These are phyloP conservation scores for Enhydra lutris DNA, from an alignment of 2,113 vertebrate species.

Conservation along the genomic window DNA sequence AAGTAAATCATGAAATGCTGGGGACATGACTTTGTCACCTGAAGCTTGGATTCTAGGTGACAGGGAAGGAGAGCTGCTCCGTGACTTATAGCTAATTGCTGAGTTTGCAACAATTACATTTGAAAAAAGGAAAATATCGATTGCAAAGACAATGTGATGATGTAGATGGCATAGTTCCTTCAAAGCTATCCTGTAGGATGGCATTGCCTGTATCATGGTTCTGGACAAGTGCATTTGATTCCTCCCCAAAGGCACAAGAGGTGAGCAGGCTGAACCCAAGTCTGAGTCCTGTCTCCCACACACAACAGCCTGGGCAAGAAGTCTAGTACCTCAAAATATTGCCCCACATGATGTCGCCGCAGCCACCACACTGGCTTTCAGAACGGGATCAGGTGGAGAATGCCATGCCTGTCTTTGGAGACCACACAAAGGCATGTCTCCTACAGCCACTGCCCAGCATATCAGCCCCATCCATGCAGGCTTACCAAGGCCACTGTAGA, in stretches of 20 bases:
- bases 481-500: neutral
- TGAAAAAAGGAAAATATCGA: neutral
- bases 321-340: neutral
- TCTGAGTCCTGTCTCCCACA: neutral
- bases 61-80: neutral
- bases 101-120: neutral
- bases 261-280: neutral
- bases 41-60: neutral
- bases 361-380: no score
- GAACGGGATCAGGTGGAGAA: neutral
- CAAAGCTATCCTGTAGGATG: neutral
- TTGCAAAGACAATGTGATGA: neutral
- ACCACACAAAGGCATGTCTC: neutral
- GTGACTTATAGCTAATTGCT: neutral
- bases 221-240: neutral
- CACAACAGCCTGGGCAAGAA: neutral
- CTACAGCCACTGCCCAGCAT: neutral
- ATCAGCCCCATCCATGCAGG: rapidly evolving
- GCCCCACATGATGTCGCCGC: rapidly evolving
- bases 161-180: neutral
- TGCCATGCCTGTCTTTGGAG: no score
- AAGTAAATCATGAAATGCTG: neutral
- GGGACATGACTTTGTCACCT: neutral
- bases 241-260: neutral
- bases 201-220: neutral